These are phyloP conservation scores for Ferrisia virgata DNA, from an alignment of 2,888 invertebrate species.

Conservation along the genomic window DNA sequence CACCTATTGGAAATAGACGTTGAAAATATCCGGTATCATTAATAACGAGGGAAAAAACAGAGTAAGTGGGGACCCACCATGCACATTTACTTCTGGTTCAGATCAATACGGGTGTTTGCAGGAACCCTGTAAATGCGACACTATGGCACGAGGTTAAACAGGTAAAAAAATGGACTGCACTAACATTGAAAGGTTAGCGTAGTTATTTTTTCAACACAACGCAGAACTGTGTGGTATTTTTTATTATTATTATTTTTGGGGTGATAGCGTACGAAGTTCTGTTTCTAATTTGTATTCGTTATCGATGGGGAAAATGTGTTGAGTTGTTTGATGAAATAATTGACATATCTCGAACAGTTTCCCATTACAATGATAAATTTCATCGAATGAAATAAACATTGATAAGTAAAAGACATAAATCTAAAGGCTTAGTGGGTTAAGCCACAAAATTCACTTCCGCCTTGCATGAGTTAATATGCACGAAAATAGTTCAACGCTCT, in stretches of 20 bases:
- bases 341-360: not conserved
- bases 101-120: constrained; percentile 13
- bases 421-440: not conserved
- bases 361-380: not conserved
- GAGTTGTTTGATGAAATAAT: not conserved
- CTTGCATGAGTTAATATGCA: not conserved
- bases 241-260: not conserved
- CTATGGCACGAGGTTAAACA: constrained; percentile 20
- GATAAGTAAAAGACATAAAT: not conserved
- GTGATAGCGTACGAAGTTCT: not conserved
- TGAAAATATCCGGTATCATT: not conserved
- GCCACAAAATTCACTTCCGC: not conserved
- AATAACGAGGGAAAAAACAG: not conserved
- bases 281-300: not conserved
- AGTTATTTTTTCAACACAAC: not conserved
- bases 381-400: not conserved
- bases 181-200: constrained; percentile 19
- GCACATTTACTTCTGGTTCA: not conserved
- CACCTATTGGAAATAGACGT: not conserved
- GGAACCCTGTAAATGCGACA: not conserved
- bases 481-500: not conserved
- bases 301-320: not conserved
- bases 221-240: not conserved
- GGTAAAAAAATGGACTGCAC: constrained; percentile 16
- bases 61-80: not conserved